Base-by-base conservation (phyloP, 2,797 vertebrate species). In the Halcyon badia region DNA sequence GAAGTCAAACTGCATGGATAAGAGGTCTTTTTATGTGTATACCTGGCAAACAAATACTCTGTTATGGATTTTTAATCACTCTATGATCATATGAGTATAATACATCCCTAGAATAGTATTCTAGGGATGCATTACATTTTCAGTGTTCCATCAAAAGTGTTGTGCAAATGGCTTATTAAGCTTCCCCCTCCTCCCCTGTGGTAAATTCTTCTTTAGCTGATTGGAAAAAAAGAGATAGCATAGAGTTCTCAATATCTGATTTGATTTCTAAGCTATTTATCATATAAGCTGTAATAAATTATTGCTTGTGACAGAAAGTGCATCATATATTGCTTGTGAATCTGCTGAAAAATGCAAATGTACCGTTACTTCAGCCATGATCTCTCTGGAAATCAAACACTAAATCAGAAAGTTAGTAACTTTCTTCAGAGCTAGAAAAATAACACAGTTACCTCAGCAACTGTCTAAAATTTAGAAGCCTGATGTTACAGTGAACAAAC, bases 1-100 rank as follows among this genome's bases (percentile, higher is more conserved):
- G 41, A 97, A 94, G 60, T 83, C 66, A 91, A 96, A 85, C 87
- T 94, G 33, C 71, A 93, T 84, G 33, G 72, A 60, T 92, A 90
- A 95, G 49, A 92, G 49, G 17, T 52, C 51, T 92, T 90, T 86
- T 87, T 87, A 54, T 83, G 56, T 54, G 52, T 68, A 66, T 85
- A 72, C 64, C 33, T 72, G 56, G 58, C 35, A 95, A 95, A 94
- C 51, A 83, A 90, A 89, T 68, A 52, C 49, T 56, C 44, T 18
- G 0, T 68, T 86, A 94, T 64, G 73, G 87, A 88, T 84, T 92
- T 96, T 71, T 90, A 94, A 78, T 86, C 79, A 78, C 18, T 61
- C 51, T 80, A 2, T 71, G 56, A 65, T 69, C 54, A 51, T 48
- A 79, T 31, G 46, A 77, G 33, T 81, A 18, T 30, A 85, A 86